Evolutionary conservation across 2,888 invertebrate genomes (phyloP).

Genomic region (Thelaira solivaga): DNA sequence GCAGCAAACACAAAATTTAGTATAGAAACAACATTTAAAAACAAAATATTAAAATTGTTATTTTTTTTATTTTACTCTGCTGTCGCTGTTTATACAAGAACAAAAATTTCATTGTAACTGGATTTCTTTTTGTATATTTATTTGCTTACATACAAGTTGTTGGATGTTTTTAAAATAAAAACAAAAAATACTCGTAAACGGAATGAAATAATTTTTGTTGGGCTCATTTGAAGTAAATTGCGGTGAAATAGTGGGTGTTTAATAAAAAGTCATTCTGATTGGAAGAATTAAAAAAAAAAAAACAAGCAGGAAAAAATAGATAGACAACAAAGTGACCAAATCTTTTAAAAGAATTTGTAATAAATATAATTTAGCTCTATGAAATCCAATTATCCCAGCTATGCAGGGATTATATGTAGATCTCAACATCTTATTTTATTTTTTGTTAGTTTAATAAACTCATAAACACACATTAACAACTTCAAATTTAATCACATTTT

Average conservation of each 20-base stretch:
- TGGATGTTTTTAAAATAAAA: no score
- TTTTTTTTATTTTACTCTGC: background rate
- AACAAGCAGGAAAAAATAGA: background rate
- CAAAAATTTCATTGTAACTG: constrained; percentile 28
- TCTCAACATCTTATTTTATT: no score
- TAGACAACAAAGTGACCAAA: background rate
- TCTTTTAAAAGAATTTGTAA: background rate
- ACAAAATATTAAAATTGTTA: constrained; percentile 39
- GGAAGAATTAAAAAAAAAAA: background rate
- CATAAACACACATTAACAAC: no score
- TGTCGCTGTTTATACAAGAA: background rate
- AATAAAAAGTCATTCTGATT: constrained; percentile 49
- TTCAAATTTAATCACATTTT: no score
- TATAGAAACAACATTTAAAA: constrained; percentile 39
- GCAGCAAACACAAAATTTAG: constrained; percentile 16
- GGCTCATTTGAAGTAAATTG: constrained; percentile 41
- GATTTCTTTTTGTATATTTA: constrained; percentile 14
- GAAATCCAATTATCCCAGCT: no score
- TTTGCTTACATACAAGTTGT: background rate
- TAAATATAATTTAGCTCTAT: no score
- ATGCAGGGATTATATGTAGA: no score
- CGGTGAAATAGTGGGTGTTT: constrained; percentile 42
- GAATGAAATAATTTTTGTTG: background rate
- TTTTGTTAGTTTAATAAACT: no score
- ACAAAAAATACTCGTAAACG: no score